These are phyloP conservation scores for Halichondria panicea DNA, from an alignment of 37 sponge, comb jelly and placozoan species.

Conservation along the genomic window DNA sequence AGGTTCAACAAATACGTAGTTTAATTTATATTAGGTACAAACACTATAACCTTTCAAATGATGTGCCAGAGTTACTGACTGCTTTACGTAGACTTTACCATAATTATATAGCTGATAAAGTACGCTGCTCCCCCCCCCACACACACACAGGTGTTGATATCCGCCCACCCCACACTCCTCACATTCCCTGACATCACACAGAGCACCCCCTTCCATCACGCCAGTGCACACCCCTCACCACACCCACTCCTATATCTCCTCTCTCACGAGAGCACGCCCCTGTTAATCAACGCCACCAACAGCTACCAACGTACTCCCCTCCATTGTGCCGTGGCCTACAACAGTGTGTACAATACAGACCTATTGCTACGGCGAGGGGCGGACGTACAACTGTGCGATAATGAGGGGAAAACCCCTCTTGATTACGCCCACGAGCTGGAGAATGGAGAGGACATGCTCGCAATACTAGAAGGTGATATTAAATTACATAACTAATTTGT, in stretches of 20 bases:
- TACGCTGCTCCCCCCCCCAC: neutral
- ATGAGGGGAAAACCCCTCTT: slow-evolving; percentile 43
- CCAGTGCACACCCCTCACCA: slow-evolving; percentile 19
- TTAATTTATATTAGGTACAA: neutral
- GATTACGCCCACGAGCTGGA: slow-evolving; percentile 27
- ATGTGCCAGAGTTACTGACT: no score
- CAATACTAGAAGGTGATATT: slow-evolving; percentile 15
- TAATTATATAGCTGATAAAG: neutral
- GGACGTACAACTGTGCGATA: slow-evolving; percentile 1
- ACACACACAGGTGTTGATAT: slow-evolving; percentile 21
- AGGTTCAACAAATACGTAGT: neutral
- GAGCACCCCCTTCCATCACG: slow-evolving; percentile 41
- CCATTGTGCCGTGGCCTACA: slow-evolving; percentile 40
- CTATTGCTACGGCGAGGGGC: slow-evolving; percentile 23
- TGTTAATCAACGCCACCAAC: slow-evolving; percentile 1
- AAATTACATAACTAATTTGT: no score
- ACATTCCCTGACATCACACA: slow-evolving; percentile 26
- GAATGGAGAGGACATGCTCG: slow-evolving; percentile 14
- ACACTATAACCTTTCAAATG: no score
- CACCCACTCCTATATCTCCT: slow-evolving; percentile 12
- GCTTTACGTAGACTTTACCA: no score
- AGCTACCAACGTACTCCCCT: slow-evolving; percentile 26
- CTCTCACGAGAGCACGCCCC: neutral
- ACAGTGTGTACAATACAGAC: neutral
- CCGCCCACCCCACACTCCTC: slow-evolving; percentile 4